Evolutionary conservation across 2,888 invertebrate species (phyloP).

Genomic region (Caenorhabditis becei): DNA sequence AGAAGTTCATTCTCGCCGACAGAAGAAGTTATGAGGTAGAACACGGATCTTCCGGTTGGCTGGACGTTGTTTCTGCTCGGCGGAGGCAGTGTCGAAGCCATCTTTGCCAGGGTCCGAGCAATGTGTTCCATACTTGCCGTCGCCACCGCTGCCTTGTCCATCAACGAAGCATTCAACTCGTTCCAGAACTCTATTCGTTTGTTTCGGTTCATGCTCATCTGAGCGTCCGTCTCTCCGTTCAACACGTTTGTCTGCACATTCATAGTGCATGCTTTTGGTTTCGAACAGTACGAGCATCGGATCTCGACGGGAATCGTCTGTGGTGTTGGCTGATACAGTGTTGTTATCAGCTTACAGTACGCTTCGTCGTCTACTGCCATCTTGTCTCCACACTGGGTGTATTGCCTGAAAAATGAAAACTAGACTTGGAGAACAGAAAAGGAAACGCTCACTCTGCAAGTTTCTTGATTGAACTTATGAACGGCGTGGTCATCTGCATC

Average conservation of each 20-base stretch:
- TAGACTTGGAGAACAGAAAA: neutral
- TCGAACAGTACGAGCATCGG: conserved; percentile 60
- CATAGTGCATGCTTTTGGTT: conserved; percentile 51
- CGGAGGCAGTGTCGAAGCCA: conserved; percentile 23
- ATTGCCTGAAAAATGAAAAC: conserved; percentile 20
- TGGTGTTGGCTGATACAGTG: conserved; percentile 58
- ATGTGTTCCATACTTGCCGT: conserved; percentile 70
- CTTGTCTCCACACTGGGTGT: conserved; percentile 55
- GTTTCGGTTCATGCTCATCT: conserved; percentile 77
- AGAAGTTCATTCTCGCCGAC: conserved; percentile 60
- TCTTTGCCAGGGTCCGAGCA: conserved; percentile 46
- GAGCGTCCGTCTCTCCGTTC: conserved; percentile 67
- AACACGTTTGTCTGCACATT: conserved; percentile 68
- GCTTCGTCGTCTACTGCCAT: conserved; percentile 58
- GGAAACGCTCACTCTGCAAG: conserved; percentile 24
- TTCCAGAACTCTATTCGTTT: conserved; percentile 66
- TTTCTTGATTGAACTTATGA: conserved; percentile 63
- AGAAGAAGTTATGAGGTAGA: conserved; percentile 67
- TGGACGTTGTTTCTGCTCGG: conserved; percentile 51
- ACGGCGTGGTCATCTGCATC: conserved; percentile 45
- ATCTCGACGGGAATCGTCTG: conserved; percentile 67
- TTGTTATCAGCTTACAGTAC: conserved; percentile 61
- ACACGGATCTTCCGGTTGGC: conserved; percentile 61
- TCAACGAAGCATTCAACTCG: conserved; percentile 50
- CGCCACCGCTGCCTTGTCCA: conserved; percentile 67